Percentiles rank a stretch among this genome's conserved stretches.
Evolutionary conservation across 2,797 vertebrate genomes (phyloP).

Genomic region (Heteromormyrus szaboi): DNA sequence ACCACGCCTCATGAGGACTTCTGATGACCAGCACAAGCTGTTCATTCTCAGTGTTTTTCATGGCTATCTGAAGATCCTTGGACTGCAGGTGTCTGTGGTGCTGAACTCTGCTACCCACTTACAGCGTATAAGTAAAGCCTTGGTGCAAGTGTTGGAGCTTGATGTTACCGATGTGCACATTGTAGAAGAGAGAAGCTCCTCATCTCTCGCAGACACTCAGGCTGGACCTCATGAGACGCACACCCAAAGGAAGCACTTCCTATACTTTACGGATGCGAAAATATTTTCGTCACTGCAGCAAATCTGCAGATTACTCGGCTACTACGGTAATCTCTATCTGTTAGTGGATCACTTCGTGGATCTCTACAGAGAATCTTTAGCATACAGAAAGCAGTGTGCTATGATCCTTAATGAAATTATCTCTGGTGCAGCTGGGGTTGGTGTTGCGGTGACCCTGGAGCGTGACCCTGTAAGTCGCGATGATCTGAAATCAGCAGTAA

Average conservation of each 20-base stretch:
- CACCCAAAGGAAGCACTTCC: conserved; percentile 73
- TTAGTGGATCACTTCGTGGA: conserved; percentile 83
- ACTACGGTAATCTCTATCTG: conserved; percentile 78
- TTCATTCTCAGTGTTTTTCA: conserved; percentile 75
- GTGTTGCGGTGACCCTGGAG: conserved; percentile 43
- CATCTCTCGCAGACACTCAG: conserved; percentile 14
- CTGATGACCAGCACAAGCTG: conserved; percentile 78
- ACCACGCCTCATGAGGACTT: conserved; percentile 82
- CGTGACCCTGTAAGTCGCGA: conserved; percentile 31
- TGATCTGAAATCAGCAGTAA: conserved; percentile 63
- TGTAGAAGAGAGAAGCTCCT: conserved; percentile 66
- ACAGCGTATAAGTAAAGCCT: conserved; percentile 76
- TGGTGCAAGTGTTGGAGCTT: conserved; percentile 85
- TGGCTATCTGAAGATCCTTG: conserved; percentile 87
- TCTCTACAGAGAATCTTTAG: conserved; percentile 68
- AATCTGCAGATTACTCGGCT: conserved; percentile 74
- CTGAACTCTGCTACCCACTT: conserved; percentile 77
- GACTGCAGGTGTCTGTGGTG: conserved; percentile 65
- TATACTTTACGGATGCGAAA: conserved; percentile 77
- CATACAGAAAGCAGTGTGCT: conserved; percentile 82
- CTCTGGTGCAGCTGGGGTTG: conserved; percentile 66
- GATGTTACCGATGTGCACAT: conserved; percentile 78
- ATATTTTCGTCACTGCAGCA: conserved; percentile 73
- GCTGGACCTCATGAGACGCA: conserved; percentile 14
- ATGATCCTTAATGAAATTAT: conserved; percentile 82